Evolutionary conservation across 2,888 invertebrate species (phyloP).

Genomic region (Geotrupes spiniger): DNA sequence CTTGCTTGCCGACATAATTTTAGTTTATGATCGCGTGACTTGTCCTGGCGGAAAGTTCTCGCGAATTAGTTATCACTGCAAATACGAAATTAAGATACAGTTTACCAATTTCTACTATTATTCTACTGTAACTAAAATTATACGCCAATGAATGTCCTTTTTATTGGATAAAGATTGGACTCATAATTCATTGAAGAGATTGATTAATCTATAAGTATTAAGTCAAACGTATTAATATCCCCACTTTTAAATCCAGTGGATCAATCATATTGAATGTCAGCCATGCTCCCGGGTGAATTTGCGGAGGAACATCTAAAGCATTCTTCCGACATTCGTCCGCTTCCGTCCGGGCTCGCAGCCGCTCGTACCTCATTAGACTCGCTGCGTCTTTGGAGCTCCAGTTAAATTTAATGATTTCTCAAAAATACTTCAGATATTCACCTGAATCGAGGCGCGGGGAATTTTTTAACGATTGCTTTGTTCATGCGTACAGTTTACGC

Average conservation of each 20-base stretch:
- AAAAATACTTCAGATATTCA: neutral
- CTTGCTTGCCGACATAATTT: too few relatives aligned
- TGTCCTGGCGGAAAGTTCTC: too few relatives aligned
- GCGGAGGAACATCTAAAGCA: neutral
- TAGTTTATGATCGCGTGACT: too few relatives aligned
- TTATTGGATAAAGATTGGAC: too few relatives aligned
- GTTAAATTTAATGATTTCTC: conserved; percentile 14
- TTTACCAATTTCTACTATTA: too few relatives aligned
- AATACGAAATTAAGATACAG: too few relatives aligned
- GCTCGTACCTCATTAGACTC: conserved; percentile 8
- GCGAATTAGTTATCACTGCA: too few relatives aligned
- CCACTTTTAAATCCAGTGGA: neutral
- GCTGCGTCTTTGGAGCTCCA: neutral
- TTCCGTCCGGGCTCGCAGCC: conserved; percentile 4
- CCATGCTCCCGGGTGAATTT: neutral
- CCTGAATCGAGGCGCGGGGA: neutral
- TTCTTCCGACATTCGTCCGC: conserved; percentile 10
- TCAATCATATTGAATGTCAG: neutral
- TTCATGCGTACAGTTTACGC: conserved; percentile 4
- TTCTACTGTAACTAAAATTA: too few relatives aligned
- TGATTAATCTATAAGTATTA: too few relatives aligned
- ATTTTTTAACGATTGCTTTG: conserved; percentile 6
- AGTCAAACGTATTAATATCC: too few relatives aligned
- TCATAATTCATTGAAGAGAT: too few relatives aligned
- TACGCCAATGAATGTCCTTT: too few relatives aligned